A percentile compares a stretch with the other conserved stretches of the same genome.
Evolutionary conservation across 2,113 vertebrate species (phyloP).

Genomic region (Butorides virescens): DNA sequence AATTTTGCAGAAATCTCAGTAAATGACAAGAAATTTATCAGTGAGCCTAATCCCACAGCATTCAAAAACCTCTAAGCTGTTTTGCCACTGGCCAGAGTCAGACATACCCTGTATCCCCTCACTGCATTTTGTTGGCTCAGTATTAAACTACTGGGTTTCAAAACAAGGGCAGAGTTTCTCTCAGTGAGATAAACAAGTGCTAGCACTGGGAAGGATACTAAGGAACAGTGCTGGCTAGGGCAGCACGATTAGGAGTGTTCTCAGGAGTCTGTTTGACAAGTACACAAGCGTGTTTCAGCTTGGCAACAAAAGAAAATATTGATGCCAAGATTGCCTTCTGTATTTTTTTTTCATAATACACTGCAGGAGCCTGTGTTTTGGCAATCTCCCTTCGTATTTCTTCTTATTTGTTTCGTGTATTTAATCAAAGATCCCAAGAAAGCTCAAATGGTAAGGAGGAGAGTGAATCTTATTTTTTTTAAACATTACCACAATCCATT

Average conservation of each 20-base stretch:
- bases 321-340: conserved; percentile 31
- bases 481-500: not conserved
- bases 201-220: not conserved
- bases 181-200: not conserved
- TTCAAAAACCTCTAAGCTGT: not conserved
- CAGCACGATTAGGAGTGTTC: not conserved
- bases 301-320: conserved; percentile 15
- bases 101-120: not conserved
- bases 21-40: not conserved
- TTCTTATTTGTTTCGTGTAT: not conserved
- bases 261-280: conserved; percentile 22
- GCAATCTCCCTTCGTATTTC: conserved; percentile 17
- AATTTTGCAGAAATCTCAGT: not conserved
- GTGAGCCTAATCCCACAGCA: not conserved
- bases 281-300: not conserved
- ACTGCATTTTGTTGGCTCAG: not conserved
- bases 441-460: not conserved
- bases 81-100: not conserved
- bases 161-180: not conserved
- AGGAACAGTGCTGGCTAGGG: not conserved
- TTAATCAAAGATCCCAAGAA: not conserved
- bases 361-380: conserved; percentile 19
- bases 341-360: not conserved
- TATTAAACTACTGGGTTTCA: not conserved
- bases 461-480: not conserved